Conservation (phyloP, 92 coral and sea anemone genomes). For the Siderastrea radians region DNA sequence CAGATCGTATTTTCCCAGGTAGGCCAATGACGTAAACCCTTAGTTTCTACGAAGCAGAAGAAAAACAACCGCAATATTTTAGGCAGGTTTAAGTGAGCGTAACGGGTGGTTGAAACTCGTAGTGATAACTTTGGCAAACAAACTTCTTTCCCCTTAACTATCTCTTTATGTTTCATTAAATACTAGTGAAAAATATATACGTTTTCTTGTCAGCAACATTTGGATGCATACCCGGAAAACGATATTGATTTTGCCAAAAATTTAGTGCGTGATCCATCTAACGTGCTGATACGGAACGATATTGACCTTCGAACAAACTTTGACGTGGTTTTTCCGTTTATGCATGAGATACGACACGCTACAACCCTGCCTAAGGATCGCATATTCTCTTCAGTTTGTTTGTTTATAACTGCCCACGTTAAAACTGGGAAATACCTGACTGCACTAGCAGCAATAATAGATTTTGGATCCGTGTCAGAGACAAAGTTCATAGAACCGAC, state of each 20-base stretch:
- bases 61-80: slow-evolving; percentile 8
- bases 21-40: slow-evolving; percentile 1
- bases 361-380: background rate
- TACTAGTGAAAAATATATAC: background rate
- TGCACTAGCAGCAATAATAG: background rate
- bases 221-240: background rate
- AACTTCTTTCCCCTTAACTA: background rate
- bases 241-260: background rate
- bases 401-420: background rate
- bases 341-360: background rate
- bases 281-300: background rate
- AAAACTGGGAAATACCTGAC: background rate
- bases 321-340: background rate
- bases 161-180: background rate
- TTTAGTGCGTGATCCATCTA: background rate
- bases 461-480: background rate
- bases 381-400: background rate
- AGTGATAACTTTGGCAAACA: background rate
- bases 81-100: slow-evolving; percentile 3
- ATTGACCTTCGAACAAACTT: background rate
- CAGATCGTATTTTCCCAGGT: background rate
- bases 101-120: background rate
- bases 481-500: no score
- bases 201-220: background rate
- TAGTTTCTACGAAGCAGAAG: background rate